Conservation (phyloP, 2,888 invertebrate species). For the Eupithecia dodoneata region DNA sequence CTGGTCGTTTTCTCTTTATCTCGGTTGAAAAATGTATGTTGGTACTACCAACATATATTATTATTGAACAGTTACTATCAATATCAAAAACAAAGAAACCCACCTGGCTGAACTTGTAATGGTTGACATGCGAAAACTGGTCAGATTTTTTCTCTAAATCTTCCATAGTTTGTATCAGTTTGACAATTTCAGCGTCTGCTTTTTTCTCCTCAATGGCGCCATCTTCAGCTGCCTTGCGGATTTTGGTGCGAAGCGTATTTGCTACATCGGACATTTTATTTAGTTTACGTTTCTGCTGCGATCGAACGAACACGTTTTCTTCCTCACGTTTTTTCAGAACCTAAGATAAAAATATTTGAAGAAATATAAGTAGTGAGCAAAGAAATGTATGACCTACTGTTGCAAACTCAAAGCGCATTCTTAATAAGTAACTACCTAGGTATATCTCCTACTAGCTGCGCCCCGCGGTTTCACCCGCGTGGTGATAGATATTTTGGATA, state of each 20-base stretch:
- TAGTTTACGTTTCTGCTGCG: conserved; percentile 90
- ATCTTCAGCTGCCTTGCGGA: conserved; percentile 86
- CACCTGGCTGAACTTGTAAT: conserved; percentile 84
- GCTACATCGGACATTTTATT: conserved; percentile 90
- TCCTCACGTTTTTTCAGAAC: conserved; percentile 94
- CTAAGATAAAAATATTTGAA: conserved; percentile 47
- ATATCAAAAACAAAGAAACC: neutral
- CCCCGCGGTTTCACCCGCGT: no score
- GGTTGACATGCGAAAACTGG: conserved; percentile 86
- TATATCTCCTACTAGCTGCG: no score
- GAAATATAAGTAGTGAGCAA: no score
- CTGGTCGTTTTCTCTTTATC: no score
- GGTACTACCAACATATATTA: no score
- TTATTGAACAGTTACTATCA: no score
- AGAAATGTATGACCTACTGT: no score
- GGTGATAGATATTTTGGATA: no score
- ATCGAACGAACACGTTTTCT: conserved; percentile 91
- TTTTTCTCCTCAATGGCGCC: conserved; percentile 87
- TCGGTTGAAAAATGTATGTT: no score
- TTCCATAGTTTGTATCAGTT: conserved; percentile 86
- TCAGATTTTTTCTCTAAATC: conserved; percentile 89
- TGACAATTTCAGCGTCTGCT: conserved; percentile 87
- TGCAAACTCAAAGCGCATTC: no score
- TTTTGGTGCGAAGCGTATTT: conserved; percentile 86
- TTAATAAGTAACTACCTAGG: no score